Evolutionary conservation across 2,888 invertebrate genomes (phyloP).

Genomic region (Plusia festucae): DNA sequence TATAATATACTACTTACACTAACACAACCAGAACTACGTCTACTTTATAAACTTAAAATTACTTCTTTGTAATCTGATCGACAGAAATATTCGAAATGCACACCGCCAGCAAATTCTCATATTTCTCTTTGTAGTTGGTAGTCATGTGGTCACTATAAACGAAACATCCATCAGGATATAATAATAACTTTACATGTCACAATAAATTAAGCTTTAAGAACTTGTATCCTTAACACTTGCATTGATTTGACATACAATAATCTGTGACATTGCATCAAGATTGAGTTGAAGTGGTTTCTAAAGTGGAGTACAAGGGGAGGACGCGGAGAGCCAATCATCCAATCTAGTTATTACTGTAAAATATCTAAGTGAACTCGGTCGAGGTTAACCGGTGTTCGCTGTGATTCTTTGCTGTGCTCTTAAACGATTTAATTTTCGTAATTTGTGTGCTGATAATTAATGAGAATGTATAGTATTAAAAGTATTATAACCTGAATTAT

Average conservation of each 20-base stretch:
- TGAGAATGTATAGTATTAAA: too few species aligned
- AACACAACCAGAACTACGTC: too few species aligned
- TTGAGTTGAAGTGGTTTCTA: neutral
- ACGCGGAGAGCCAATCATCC: constrained; percentile 5
- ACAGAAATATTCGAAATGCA: neutral
- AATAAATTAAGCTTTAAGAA: neutral
- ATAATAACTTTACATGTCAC: neutral
- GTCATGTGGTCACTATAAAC: neutral
- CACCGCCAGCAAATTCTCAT: neutral
- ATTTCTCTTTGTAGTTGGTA: neutral
- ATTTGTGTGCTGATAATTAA: too few species aligned
- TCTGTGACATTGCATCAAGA: constrained; percentile 4
- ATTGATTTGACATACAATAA: neutral
- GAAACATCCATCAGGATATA: constrained; percentile 4
- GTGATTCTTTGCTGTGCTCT: neutral
- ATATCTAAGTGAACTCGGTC: neutral
- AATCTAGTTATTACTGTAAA: neutral
- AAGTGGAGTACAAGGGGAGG: constrained; percentile 2
- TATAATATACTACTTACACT: too few species aligned
- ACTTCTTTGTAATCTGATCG: too few species aligned
- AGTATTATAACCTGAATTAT: too few species aligned
- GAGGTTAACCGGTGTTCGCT: neutral
- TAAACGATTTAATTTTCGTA: too few species aligned
- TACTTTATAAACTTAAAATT: too few species aligned
- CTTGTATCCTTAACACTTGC: constrained; percentile 3